Base-by-base conservation (phyloP, 2,888 invertebrate genomes). In the Allygus modestus region DNA sequence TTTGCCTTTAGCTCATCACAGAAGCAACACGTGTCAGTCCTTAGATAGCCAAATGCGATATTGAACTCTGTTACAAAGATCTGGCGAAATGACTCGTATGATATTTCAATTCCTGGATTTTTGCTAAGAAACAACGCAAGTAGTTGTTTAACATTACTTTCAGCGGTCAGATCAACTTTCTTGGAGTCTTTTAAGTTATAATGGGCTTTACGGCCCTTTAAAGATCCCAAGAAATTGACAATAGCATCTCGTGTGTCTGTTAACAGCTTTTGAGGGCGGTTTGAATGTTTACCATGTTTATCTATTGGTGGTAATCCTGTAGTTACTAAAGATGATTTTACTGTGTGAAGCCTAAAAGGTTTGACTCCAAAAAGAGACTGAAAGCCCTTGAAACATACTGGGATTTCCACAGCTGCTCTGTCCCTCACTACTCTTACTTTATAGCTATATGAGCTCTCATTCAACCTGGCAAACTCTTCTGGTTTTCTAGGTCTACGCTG, bases 341-440 rank as follows among this genome's bases (percentile, higher is more conserved):
- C n/a, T 1, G 51, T 83, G n/a, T 73, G 73, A 9, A 83, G 33
- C 31, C 83, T 26, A 17, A 26, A 46, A 23, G 33, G 33, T 17
- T 37, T 75, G 20, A 83, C 41, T 11, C 83, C 83, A 75, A 75
- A 75, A 33, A 83, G 12, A 11, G 75, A 31, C 54, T 31, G 23
- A 75, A 83, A 75, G 1, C 73, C 83, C n/a, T 43, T 83, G 54
- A 73, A 83, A 83, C 73, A 83, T 11, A 83, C 73, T 31, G 82
- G 43, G 0, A 82, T 69, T 9, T 82, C 82, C n/a, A 37, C 75
- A 28, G 15, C 20, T 33, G 20, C 37, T 46, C 75, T 51, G 33
- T 83, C 37, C 12, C 46, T 4, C 17, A 46, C 12, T 11, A 46
- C 46, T 12, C 46, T 46, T 15, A 83, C 83, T 23, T 83, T 83